Evolutionary conservation across 2,797 vertebrate genomes (phyloP), one percentile per base, ranked within the genome.

Genomic region (Fistularia commersonii): DNA sequence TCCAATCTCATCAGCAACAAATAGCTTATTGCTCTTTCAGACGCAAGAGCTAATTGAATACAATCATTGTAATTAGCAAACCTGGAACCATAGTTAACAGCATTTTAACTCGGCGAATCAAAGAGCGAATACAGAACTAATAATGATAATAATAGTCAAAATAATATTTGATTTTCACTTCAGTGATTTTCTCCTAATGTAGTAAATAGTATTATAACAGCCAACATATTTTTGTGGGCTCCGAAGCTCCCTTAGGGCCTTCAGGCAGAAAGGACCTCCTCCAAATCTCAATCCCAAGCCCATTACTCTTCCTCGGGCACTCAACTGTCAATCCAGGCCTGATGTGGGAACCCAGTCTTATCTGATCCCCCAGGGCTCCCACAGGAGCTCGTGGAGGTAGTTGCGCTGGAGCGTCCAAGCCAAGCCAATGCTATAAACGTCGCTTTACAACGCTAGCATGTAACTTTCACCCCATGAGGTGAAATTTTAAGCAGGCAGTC

Each of bases 351-450:
- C 70, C 71, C 45, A 2, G 48, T 54, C 77, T 89, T 88, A 89
- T 89, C 89, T 88, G 88, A 91, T 90, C 74, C 69, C 64, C 61
- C 88, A 87, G 64, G 72, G 72, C 56, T 84, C 89, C 88, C 89
- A 46, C 11, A 51, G 54, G 78, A 75, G 65, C 13, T n/a, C 55
- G 46, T 12, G 46, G 78, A 65, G 48, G 43, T 58, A 51, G 56
- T 60, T 61, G 45, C 56, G 59, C 49, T 48, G 58, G 72, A 61
- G 45, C 46, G 11, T 60, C 73, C 82, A 69, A 83, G 82, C 79
- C 84, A 76, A 88, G 86, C 88, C 86, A 85, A 82, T 79, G 83
- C 72, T 80, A 69, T 79, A 79, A 57, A 47, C 63, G 74, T 77
- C 74, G 8, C 8, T 37, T 11, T 32, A 70, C 49, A 69, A 72